Evolutionary conservation across 2,797 vertebrate species (phyloP).

Genomic region (Darevskia mixta): DNA sequence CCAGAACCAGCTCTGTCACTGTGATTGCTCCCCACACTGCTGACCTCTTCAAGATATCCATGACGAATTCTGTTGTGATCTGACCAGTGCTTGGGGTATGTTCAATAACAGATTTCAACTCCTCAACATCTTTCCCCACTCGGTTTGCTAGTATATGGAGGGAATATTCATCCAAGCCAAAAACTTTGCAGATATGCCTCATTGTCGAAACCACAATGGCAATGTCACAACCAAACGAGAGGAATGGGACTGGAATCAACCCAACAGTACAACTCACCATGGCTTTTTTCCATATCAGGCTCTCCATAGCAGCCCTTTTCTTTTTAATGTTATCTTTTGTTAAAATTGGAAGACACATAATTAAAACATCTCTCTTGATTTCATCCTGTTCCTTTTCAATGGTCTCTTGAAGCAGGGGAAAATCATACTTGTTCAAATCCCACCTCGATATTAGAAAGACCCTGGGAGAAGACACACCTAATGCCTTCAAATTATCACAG

Average conservation of each 20-base stretch:
- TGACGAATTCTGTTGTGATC: constrained; percentile 20
- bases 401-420: not conserved
- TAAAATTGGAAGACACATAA: not conserved
- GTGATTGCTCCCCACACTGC: not conserved
- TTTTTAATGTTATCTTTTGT: not conserved
- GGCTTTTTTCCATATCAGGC: not conserved
- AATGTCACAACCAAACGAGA: constrained; percentile 15
- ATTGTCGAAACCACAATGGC: constrained; percentile 32
- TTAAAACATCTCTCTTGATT: constrained; percentile 1
- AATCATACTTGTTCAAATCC: not conserved
- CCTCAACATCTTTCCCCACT: constrained; percentile 35
- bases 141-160: constrained; percentile 50
- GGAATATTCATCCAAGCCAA: constrained; percentile 58
- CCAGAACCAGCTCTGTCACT: not conserved
- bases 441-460: constrained; percentile 18
- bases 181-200: constrained; percentile 35
- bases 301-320: constrained; percentile 1
- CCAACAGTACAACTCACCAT: not conserved
- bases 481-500: not conserved
- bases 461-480: not conserved
- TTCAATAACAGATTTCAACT: constrained; percentile 32
- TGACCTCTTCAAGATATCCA: constrained; percentile 22
- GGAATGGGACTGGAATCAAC: constrained; percentile 29
- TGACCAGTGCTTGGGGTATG: constrained; percentile 10
- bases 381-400: not conserved